phyloP scores from a whole-genome alignment of 1,140 invertebrate species.

The Heterodera schachtii region DNA sequence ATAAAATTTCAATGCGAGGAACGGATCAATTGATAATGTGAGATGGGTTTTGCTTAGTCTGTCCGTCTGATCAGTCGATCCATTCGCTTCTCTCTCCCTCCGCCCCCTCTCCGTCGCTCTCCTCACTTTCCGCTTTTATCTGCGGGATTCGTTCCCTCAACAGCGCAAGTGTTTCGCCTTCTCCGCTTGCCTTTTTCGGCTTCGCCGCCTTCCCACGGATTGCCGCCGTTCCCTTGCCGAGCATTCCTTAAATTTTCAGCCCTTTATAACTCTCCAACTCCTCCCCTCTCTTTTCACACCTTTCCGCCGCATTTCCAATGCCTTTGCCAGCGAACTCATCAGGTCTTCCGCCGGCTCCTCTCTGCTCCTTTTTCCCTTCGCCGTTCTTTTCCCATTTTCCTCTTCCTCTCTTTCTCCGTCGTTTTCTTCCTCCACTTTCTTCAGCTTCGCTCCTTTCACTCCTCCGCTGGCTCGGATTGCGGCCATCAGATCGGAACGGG shows the following conservation, averaged over 20 bases:
- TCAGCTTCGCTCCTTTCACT: slow-evolving; percentile 10
- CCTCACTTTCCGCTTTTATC: background rate
- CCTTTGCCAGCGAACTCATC: slow-evolving; percentile 32
- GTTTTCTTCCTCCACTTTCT: background rate
- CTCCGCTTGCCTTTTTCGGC: background rate
- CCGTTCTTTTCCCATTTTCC: background rate
- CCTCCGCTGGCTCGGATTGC: slow-evolving; percentile 34
- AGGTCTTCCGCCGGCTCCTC: slow-evolving; percentile 26
- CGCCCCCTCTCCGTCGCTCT: background rate
- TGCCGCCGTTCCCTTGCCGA: background rate
- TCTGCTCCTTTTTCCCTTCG: background rate
- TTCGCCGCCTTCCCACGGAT: background rate
- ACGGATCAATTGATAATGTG: too few species aligned
- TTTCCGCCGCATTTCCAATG: slow-evolving; percentile 28
- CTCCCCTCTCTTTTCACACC: background rate
- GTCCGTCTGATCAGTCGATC: background rate
- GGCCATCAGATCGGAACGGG: slow-evolving; percentile 32
- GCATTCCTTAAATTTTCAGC: background rate
- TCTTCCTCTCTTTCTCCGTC: slow-evolving; percentile 4
- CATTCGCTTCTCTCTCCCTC: background rate
- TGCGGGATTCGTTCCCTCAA: background rate
- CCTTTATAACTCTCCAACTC: background rate
- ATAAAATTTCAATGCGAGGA: too few species aligned
- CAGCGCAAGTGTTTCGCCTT: background rate
- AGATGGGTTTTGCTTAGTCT: too few species aligned